phyloP scores from a whole-genome alignment of 2,113 vertebrate species.

The Cyprinus carpio region DNA sequence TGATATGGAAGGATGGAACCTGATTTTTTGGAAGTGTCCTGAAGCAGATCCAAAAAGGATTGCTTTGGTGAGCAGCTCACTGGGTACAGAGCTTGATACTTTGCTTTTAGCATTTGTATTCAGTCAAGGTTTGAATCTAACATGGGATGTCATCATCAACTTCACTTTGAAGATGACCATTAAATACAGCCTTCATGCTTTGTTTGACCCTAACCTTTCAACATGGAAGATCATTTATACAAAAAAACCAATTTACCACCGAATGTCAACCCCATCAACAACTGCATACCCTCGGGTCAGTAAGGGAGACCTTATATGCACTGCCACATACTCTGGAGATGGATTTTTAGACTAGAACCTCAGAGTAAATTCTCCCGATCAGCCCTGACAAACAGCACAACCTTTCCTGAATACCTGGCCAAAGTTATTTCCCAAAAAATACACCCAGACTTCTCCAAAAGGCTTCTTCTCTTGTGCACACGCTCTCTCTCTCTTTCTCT shows the following conservation, averaged over 20 bases:
- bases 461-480: constrained; percentile 17
- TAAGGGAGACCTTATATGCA: background rate
- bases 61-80: background rate
- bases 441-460: constrained; percentile 72
- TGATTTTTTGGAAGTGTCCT: background rate
- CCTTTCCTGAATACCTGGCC: constrained; percentile 20
- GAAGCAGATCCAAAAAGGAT: background rate
- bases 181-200: background rate
- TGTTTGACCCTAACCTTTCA: constrained; percentile 42
- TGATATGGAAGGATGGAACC: too few species aligned
- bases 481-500: constrained; percentile 46
- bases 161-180: constrained; percentile 40
- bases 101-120: background rate
- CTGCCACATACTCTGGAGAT: background rate
- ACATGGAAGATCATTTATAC: constrained; percentile 24
- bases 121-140: too few species aligned
- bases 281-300: background rate
- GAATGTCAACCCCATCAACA: background rate
- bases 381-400: background rate
- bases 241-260: constrained; percentile 30
- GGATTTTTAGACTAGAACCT: background rate
- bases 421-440: constrained; percentile 55
- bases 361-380: background rate
- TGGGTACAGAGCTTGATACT: background rate
- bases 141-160: background rate